phyloP scores from a whole-genome alignment of 2,113 vertebrate genomes.

The Hydropotes inermis region DNA sequence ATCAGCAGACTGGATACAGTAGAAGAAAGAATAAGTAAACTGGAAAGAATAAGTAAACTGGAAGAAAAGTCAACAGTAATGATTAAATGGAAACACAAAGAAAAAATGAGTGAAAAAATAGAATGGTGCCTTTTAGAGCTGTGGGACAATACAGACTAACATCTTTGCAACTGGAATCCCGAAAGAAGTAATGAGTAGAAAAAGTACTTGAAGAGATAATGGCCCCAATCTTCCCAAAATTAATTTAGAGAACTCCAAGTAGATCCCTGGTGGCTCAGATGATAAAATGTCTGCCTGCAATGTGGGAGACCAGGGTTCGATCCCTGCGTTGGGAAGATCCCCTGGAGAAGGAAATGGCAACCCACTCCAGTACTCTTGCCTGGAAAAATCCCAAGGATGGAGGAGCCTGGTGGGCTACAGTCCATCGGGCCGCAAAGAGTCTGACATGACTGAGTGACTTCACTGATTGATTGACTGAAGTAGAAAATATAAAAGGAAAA shows the following conservation, averaged over 20 bases:
- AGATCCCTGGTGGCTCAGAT: not conserved
- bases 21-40: not conserved
- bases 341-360: not conserved
- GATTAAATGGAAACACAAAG: not conserved
- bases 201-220: not conserved
- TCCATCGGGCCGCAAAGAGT: not conserved
- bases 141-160: not conserved
- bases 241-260: not conserved
- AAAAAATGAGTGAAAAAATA: not conserved
- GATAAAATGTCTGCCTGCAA: not conserved
- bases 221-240: not conserved
- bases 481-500: not conserved
- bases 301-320: rapidly evolving
- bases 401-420: not conserved
- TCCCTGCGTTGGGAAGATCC: not conserved
- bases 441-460: not conserved
- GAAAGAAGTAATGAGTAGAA: not conserved
- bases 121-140: not conserved
- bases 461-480: not conserved
- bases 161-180: not conserved
- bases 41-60: not conserved
- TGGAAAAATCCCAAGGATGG: not conserved
- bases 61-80: not conserved
- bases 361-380: not conserved
- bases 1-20: not conserved